Evolutionary conservation across 2,797 vertebrate species (phyloP), one percentile per base, ranked within the genome.

Genomic region (Gymnothorax javanicus): DNA sequence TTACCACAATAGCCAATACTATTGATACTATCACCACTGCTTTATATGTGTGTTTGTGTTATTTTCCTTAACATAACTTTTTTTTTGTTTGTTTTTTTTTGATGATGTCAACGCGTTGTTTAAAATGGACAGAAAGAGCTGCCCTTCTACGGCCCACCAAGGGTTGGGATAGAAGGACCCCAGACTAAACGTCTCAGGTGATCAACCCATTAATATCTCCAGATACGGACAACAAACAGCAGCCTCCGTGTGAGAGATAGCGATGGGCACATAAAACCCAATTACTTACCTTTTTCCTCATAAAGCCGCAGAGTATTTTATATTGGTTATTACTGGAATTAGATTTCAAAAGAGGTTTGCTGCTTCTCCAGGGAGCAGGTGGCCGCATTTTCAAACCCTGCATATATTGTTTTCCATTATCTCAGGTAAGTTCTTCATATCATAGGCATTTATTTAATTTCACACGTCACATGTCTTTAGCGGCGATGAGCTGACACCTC

Each of bases 41-140:
- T 43, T 1, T 43, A 1, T 43, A 1, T 43, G 33, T 43, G n/a
- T 25, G 25, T n/a, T n/a, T 15, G 25, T 25, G 25, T 25, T 7
- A n/a, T 69, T 64, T 69, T 13, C 7, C n/a, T 7, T 43, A 43
- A 43, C 33, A 43, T 43, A 43, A 27, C 85, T 89, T 88, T 79
- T 88, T 79, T 71, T 82, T 91, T 94, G 92, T 93, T 94, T 93
- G 91, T 93, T 93, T 92, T 93, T 93, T 92, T 92, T 88, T 86
- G 90, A 93, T 93, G 92, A 90, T 91, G 89, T 17, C 87, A 15
- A 85, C 67, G 88, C 90, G 91, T 88, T 88, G 89, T 88, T 91
- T 81, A 89, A 87, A 90, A 91, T 90, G 91, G 89, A 88, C 59
- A 90, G 86, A 88, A 86, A 92, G 93, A 87, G 89, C 86, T 77